Conservation (phyloP, 2,888 invertebrate species). For the Saturnia pavonia region DNA sequence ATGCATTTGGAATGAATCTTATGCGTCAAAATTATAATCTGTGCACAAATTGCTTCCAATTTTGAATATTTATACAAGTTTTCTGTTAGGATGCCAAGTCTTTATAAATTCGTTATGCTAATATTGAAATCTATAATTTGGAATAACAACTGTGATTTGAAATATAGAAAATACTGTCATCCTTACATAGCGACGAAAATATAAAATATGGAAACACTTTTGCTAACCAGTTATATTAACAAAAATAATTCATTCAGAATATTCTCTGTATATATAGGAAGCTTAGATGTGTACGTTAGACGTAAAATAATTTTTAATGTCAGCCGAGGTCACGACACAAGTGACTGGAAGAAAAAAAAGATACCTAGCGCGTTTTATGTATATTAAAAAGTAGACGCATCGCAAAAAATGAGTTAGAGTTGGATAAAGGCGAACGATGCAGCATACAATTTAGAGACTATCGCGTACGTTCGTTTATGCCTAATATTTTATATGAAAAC, state of each 20-base stretch:
- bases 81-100: not conserved
- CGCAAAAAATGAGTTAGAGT: conserved; percentile 68
- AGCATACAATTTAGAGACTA: conserved; percentile 19
- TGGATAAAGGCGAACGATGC: conserved; percentile 31
- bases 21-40: not conserved
- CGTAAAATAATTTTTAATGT: conserved; percentile 67
- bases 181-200: not conserved
- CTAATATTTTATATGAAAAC: not conserved
- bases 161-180: not conserved
- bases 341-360: conserved; percentile 63
- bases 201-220: not conserved
- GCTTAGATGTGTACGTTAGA: conserved; percentile 57
- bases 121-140: not conserved
- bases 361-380: conserved; percentile 61
- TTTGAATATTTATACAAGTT: not conserved
- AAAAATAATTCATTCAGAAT: not conserved
- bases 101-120: not conserved
- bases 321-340: conserved; percentile 73
- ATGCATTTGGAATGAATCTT: not conserved
- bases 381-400: conserved; percentile 63
- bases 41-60: not conserved
- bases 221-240: not conserved
- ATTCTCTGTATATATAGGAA: conserved; percentile 22
- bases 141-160: not conserved
- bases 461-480: not conserved